phyloP scores from a whole-genome alignment of 1,140 invertebrate species.

The Drosophila watanabei region DNA sequence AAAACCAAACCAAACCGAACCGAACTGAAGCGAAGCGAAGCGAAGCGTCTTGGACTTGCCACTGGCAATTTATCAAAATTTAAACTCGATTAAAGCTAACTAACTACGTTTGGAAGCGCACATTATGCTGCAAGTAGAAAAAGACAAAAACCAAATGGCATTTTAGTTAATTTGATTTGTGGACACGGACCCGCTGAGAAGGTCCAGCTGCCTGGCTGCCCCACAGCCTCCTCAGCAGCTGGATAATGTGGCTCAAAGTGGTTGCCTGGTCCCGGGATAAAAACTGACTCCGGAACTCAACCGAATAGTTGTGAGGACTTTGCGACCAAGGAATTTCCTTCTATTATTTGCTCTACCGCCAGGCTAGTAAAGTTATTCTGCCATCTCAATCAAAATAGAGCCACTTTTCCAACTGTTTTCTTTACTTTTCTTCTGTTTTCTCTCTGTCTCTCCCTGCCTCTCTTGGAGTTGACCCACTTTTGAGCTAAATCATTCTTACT shows the following conservation, averaged over 20 bases:
- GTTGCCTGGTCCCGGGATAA: neutral
- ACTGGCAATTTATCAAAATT: conserved; percentile 79
- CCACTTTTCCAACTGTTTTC: conserved; percentile 1
- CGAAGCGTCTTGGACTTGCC: conserved; percentile 41
- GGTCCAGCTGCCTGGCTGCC: conserved; percentile 25
- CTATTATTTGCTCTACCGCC: neutral
- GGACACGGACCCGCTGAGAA: conserved; percentile 44
- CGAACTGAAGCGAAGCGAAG: neutral
- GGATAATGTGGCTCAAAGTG: conserved; percentile 19
- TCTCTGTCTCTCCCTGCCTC: neutral
- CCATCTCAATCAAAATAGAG: conserved; percentile 26
- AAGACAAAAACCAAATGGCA: conserved; percentile 83
- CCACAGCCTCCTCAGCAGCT: conserved; percentile 24
- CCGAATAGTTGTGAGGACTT: conserved; percentile 45
- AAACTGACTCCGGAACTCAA: conserved; percentile 35
- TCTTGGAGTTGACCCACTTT: conserved; percentile 1
- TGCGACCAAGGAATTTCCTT: conserved; percentile 8
- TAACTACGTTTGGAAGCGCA: conserved; percentile 79
- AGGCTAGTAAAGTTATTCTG: conserved; percentile 5
- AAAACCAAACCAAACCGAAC: conserved; percentile 7
- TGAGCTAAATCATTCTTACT: conserved; percentile 2
- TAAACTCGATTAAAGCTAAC: conserved; percentile 77
- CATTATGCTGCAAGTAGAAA: conserved; percentile 83
- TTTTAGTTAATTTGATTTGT: conserved; percentile 84
- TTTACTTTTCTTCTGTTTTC: neutral